phyloP scores from a whole-genome alignment of 2,888 invertebrate genomes.

The Aphidius colemani region DNA sequence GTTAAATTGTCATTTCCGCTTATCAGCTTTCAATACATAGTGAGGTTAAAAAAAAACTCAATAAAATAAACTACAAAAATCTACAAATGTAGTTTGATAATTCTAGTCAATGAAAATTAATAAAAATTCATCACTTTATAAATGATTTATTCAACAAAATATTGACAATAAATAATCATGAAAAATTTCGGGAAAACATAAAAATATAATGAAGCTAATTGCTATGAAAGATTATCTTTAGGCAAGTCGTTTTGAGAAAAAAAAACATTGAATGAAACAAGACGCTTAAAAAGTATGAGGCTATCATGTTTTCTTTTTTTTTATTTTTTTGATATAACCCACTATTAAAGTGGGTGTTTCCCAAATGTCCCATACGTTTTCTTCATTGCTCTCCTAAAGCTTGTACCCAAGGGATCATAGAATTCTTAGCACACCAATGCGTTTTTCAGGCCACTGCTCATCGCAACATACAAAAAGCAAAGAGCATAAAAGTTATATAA shows the following conservation, averaged over 20 bases:
- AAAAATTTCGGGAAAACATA: background rate
- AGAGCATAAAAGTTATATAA: no score
- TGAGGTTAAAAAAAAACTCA: conserved; percentile 8
- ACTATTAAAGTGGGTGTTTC: conserved; percentile 49
- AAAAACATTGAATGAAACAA: conserved; percentile 5
- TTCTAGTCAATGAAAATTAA: background rate
- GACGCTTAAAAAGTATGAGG: background rate
- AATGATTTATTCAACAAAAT: no score
- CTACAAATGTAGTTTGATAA: no score
- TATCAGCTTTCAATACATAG: conserved; percentile 10
- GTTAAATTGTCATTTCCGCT: conserved; percentile 33
- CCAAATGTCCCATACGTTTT: conserved; percentile 48
- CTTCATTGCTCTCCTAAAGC: conserved; percentile 43
- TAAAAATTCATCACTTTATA: no score
- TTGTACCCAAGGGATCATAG: conserved; percentile 39
- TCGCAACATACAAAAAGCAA: background rate
- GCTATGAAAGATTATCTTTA: background rate
- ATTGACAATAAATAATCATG: background rate
- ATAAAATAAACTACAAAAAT: background rate
- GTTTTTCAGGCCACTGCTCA: background rate
- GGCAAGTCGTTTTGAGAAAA: conserved; percentile 13
- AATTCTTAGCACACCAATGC: background rate
- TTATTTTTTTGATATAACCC: conserved; percentile 34
- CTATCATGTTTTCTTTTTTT: background rate
- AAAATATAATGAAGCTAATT: background rate